A percentile compares a stretch with the other conserved stretches of the same genome.
These are phyloP conservation scores for Felis chaus DNA, from an alignment of 2,113 vertebrate genomes.

Conservation along the genomic window DNA sequence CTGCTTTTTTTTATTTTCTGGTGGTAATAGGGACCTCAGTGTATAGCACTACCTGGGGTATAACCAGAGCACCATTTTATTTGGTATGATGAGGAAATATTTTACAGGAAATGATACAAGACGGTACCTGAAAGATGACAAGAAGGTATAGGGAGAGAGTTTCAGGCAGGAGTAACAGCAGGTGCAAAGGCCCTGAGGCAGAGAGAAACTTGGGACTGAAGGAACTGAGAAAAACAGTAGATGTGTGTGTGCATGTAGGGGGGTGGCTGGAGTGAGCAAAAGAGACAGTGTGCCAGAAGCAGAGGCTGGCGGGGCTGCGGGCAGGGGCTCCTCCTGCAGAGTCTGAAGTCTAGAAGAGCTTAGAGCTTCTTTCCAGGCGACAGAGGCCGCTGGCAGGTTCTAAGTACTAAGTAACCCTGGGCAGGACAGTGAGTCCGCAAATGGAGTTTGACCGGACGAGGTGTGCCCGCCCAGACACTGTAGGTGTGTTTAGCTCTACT, in stretches of 20 bases:
- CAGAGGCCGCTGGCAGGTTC: neutral
- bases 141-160: neutral
- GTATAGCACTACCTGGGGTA: neutral
- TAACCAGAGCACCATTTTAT: neutral
- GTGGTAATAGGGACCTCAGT: neutral
- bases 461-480: neutral
- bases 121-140: neutral
- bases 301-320: neutral
- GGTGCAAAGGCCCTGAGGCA: neutral
- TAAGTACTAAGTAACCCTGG: neutral
- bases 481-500: neutral
- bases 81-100: neutral
- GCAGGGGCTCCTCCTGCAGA: neutral
- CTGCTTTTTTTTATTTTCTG: neutral
- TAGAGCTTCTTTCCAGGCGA: neutral
- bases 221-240: neutral
- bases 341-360: neutral
- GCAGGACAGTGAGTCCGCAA: neutral
- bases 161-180: neutral
- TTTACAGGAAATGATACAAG: neutral
- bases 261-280: neutral
- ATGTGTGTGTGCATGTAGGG: fast-evolving
- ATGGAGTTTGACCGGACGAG: neutral
- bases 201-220: neutral
- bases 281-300: neutral